These are phyloP conservation scores for Novumbra hubbsi DNA, from an alignment of 2,797 vertebrate genomes.

Conservation along the genomic window DNA sequence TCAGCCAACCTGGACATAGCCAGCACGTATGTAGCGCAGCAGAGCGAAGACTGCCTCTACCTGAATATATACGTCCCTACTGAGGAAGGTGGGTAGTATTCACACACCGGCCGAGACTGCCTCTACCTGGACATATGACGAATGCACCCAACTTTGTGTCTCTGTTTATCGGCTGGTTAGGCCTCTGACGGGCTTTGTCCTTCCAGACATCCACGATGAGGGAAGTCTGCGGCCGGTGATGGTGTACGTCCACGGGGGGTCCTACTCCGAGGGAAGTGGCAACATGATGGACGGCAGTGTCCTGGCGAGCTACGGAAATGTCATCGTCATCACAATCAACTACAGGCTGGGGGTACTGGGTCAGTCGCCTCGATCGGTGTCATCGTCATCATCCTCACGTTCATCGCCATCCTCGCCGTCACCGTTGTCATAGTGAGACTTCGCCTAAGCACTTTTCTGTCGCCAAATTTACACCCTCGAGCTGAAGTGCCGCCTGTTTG, in stretches of 20 bases:
- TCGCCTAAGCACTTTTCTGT: background rate
- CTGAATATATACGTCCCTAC: conserved; percentile 95
- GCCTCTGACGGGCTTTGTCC: conserved; percentile 1
- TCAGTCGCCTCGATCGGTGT: conserved; percentile 40
- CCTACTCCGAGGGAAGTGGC: conserved; percentile 92
- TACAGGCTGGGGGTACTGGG: conserved; percentile 92
- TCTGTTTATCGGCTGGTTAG: background rate
- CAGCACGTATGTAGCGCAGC: conserved; percentile 89
- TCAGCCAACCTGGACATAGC: conserved; percentile 94
- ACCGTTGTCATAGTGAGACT: background rate
- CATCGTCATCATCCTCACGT: background rate
- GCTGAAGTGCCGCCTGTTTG: background rate
- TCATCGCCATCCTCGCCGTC: background rate
- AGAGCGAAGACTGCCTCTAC: conserved; percentile 94
- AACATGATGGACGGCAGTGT: conserved; percentile 96
- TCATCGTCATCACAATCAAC: conserved; percentile 93
- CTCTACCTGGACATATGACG: conserved; percentile 30
- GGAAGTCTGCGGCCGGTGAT: conserved; percentile 88
- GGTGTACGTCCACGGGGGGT: conserved; percentile 95
- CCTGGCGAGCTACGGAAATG: conserved; percentile 91
- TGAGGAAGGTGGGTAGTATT: conserved; percentile 82
- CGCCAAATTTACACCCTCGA: background rate
- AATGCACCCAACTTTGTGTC: conserved; percentile 8
- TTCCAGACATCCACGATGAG: conserved; percentile 87
- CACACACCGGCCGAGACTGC: conserved; percentile 46